A percentile compares a stretch with the other conserved stretches of the same genome.
Evolutionary conservation across 2,797 vertebrate species (phyloP).

Genomic region (Anas flavirostris): DNA sequence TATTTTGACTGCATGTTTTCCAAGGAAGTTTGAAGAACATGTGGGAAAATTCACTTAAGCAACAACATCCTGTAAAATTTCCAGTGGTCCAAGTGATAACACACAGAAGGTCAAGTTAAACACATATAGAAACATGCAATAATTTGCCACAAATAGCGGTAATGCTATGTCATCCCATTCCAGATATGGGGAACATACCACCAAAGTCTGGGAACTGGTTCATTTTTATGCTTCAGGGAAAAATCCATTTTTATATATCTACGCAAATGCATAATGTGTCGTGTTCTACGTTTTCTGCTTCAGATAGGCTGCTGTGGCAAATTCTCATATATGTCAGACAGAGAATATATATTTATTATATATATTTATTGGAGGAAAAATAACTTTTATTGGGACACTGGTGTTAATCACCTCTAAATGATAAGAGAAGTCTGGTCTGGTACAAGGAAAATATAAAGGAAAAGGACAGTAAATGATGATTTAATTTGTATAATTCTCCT

Average conservation of each 20-base stretch:
- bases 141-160: background rate
- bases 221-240: background rate
- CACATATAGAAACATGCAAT: background rate
- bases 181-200: background rate
- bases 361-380: background rate
- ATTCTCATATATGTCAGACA: background rate
- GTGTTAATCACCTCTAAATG: background rate
- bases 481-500: background rate
- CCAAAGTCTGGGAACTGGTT: background rate
- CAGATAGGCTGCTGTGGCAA: background rate
- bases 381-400: background rate
- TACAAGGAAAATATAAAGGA: slow-evolving; percentile 9
- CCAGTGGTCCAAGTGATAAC: background rate
- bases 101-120: background rate
- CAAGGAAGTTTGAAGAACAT: background rate
- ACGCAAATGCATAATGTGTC: background rate
- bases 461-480: background rate
- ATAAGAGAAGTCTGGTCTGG: background rate
- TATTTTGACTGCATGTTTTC: background rate
- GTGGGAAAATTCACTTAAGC: background rate
- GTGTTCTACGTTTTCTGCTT: background rate
- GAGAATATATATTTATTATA: background rate
- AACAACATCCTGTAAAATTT: background rate
- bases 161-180: background rate
- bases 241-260: background rate